Conservation (phyloP, 2,797 vertebrate species). For the Miichthys miiuy region DNA sequence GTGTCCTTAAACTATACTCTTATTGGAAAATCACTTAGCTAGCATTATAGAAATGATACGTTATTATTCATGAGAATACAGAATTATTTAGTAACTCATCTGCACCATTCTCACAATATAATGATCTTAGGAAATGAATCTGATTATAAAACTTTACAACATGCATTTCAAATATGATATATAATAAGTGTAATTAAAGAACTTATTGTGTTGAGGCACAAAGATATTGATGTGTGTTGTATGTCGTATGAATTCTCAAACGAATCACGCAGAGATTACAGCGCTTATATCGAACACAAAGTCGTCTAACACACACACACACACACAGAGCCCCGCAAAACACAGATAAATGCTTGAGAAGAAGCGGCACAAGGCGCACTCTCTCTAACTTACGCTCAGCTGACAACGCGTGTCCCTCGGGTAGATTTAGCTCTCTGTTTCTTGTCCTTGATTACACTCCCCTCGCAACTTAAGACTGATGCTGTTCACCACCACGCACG, state of each 20-base stretch:
- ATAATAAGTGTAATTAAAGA: not conserved
- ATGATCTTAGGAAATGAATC: slow-evolving; percentile 8
- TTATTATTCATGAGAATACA: slow-evolving; percentile 25
- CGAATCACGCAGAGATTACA: not conserved
- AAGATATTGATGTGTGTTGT: not conserved
- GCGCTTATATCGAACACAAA: not conserved
- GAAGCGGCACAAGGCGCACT: not conserved
- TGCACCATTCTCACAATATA: not conserved
- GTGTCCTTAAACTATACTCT: not conserved
- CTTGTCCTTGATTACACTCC: slow-evolving; percentile 76
- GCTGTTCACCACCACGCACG: slow-evolving; percentile 46
- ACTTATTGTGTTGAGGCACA: not conserved
- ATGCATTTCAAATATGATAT: not conserved
- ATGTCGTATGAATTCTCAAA: not conserved
- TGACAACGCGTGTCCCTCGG: slow-evolving; percentile 45
- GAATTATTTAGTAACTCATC: not conserved
- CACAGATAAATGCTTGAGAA: slow-evolving; percentile 15
- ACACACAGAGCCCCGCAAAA: not conserved
- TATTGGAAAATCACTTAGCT: slow-evolving; percentile 24
- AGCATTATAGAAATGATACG: not conserved
- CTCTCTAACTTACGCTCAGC: slow-evolving; percentile 30
- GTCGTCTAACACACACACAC: not conserved
- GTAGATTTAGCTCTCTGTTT: slow-evolving; percentile 68
- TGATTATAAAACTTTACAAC: slow-evolving; percentile 8
- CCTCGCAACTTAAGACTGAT: slow-evolving; percentile 61